Conservation (phyloP, 2,797 vertebrate genomes). For the Thamnophis elegans region DNA sequence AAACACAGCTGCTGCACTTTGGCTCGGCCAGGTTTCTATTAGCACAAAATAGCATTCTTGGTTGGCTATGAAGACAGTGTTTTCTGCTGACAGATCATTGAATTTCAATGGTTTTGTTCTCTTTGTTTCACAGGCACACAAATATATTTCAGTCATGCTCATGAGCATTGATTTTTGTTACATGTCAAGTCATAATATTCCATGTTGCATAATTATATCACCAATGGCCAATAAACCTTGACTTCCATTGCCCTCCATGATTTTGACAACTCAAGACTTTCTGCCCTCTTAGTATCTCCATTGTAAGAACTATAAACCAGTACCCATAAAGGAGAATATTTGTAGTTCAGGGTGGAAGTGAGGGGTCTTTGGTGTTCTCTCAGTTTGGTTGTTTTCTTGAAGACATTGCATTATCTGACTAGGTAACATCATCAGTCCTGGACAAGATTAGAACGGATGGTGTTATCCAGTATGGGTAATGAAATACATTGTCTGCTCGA, state of each 20-base stretch:
- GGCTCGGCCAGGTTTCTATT: not conserved
- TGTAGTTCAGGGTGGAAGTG: not conserved
- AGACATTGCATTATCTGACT: not conserved
- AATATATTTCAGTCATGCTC: not conserved
- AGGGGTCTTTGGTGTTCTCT: not conserved
- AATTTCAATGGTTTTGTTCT: too few relatives aligned
- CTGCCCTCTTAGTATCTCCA: not conserved
- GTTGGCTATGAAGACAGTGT: not conserved
- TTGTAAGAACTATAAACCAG: not conserved
- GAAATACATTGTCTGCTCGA: not conserved
- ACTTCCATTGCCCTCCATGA: not conserved
- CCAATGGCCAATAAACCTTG: not conserved
- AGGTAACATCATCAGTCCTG: not conserved
- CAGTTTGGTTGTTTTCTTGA: too few relatives aligned
- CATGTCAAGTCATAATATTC: not conserved
- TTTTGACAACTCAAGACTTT: not conserved
- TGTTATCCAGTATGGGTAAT: not conserved
- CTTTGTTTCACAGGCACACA: not conserved
- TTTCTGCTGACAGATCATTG: not conserved
- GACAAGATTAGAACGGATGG: not conserved
- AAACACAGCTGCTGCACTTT: not conserved
- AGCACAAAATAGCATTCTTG: not conserved
- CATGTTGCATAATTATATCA: not conserved
- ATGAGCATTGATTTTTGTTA: not conserved
- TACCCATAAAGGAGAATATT: not conserved